Base-by-base conservation (phyloP, 2,797 vertebrate genomes). In the Gambelia wislizenii region DNA sequence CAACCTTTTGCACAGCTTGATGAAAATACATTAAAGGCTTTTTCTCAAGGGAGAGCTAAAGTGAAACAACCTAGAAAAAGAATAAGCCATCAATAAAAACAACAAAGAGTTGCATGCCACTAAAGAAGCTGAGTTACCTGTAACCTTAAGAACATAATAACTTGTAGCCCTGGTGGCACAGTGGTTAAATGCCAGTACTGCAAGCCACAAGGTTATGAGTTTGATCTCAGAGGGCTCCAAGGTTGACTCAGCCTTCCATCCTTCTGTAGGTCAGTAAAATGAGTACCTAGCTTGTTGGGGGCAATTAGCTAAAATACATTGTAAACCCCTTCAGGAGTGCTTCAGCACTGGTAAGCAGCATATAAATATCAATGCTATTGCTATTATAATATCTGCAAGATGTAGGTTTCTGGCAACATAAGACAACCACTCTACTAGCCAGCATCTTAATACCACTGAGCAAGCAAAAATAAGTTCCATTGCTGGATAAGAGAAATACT, bases 1-100 rank as follows among this genome's bases (percentile, higher is more conserved):
- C 93, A 81, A 88, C 84, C 89, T 94, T 95, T 93, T 90, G 75
- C 85, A 86, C 89, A 90, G 84, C 82, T 4, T 88, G 90, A 91
- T 93, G 78, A 94, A 92, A 93, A 92, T 59, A 36, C 87, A 92
- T 92, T 92, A 94, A 92, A 92, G 85, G 76, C 56, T 90, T 70
- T 70, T n/a, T 86, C 86, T 91, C 84, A 88, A 0, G 72, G 81
- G 54, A 90, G 69, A 67, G 88, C 89, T 87, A 93, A 93, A 92
- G 83, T 87, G 91, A 93, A 93, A 91, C 27, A 78, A 81, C 90
- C 82, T 54, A 14, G 7, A 54, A 14, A 13, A 39, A 88, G 83
- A 92, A 91, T 86, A 84, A 90, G 67, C 59, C 61, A 90, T 13
- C 74, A 27, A 6, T 90, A n/a, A 90, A 92, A 88, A 77, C 81